These are phyloP conservation scores for Sphenopsis melanotis DNA, from an alignment of 2,797 vertebrate species.

Conservation along the genomic window DNA sequence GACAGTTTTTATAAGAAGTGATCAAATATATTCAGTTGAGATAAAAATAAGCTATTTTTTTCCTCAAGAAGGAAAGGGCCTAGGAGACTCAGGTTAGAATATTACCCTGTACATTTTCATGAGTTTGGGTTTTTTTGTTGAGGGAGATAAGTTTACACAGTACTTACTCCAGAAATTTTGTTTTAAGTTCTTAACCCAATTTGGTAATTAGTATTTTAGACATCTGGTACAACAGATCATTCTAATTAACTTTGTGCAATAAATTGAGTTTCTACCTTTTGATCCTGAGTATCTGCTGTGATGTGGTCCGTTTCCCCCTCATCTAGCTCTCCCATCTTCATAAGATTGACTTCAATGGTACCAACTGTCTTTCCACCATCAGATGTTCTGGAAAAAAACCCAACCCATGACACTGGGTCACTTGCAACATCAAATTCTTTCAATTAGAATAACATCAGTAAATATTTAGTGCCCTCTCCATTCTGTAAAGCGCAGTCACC, in stretches of 20 bases:
- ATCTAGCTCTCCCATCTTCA: slow-evolving; percentile 95
- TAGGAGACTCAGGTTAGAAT: not conserved
- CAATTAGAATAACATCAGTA: not conserved
- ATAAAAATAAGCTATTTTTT: not conserved
- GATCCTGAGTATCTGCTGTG: slow-evolving; percentile 81
- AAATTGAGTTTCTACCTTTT: slow-evolving; percentile 82
- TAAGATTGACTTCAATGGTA: slow-evolving; percentile 87
- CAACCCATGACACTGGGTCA: not conserved
- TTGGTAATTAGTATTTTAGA: slow-evolving; percentile 34
- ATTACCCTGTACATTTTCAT: not conserved
- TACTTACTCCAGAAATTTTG: not conserved
- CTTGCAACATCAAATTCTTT: not conserved
- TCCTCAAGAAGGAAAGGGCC: not conserved
- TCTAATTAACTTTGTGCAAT: slow-evolving; percentile 43
- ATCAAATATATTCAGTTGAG: not conserved
- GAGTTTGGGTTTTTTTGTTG: not conserved
- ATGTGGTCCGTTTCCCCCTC: slow-evolving; percentile 87
- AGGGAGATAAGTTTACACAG: not conserved
- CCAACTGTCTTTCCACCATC: slow-evolving; percentile 91
- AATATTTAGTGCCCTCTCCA: not conserved
- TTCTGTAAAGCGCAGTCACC: not conserved
- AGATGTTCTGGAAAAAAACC: slow-evolving; percentile 76
- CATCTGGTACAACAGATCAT: slow-evolving; percentile 32
- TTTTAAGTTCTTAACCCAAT: slow-evolving; percentile 64
- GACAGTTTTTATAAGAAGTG: not conserved